Evolutionary conservation across 2,113 vertebrate species (phyloP).

Genomic region (Pygoscelis antarcticus): DNA sequence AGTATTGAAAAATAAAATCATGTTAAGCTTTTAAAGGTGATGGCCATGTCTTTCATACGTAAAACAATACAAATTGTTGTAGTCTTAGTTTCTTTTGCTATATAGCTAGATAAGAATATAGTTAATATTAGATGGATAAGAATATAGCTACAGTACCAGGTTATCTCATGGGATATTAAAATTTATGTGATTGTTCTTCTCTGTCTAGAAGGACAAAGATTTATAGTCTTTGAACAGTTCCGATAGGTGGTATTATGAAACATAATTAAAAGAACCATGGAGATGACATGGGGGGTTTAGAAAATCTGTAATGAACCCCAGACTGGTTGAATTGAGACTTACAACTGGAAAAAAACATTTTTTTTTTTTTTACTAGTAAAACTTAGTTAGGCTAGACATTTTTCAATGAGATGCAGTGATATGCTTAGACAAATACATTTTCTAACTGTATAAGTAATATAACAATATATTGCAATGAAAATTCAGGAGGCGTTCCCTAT

Average conservation of each 20-base stretch:
- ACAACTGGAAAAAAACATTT: not conserved
- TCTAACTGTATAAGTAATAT: not conserved
- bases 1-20: not conserved
- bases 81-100: not conserved
- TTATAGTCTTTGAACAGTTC: not conserved
- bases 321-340: not conserved
- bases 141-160: not conserved
- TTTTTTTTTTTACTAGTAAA: not conserved
- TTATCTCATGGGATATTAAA: not conserved
- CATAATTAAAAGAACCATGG: not conserved
- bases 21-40: not conserved
- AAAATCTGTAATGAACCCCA: not conserved
- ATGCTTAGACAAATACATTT: slow-evolving; percentile 18
- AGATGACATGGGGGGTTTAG: not conserved
- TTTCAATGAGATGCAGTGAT: not conserved
- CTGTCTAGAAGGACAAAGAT: not conserved
- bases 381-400: not conserved
- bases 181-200: not conserved
- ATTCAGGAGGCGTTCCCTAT: not conserved
- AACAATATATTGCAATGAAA: not conserved
- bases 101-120: not conserved
- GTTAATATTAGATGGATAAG: not conserved
- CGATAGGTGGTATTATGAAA: not conserved
- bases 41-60: not conserved
- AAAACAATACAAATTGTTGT: not conserved